These are phyloP conservation scores for Bos javanicus DNA, from an alignment of 2,113 vertebrate genomes.

Conservation along the genomic window DNA sequence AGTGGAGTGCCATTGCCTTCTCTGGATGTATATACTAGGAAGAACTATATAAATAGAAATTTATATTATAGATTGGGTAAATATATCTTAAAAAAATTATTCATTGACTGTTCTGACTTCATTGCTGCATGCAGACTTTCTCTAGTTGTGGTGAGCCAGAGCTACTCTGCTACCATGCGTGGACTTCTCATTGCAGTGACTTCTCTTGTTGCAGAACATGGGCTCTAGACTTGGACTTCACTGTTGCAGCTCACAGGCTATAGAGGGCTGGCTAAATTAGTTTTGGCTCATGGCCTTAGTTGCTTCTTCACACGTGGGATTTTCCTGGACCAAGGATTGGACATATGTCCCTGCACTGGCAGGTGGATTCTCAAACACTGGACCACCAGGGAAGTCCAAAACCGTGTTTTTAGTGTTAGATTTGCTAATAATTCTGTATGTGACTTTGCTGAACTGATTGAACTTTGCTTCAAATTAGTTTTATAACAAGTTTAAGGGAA, in stretches of 20 bases:
- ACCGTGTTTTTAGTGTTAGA: not conserved
- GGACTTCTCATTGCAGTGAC: not conserved
- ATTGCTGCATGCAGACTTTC: not conserved
- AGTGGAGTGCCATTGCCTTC: too few relatives aligned
- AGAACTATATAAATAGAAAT: not conserved
- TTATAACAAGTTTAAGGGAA: not conserved
- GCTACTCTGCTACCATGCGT: not conserved
- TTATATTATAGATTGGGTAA: not conserved
- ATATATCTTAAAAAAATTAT: not conserved
- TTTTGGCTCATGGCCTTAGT: not conserved
- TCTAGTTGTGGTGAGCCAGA: not conserved
- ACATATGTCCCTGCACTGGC: not conserved
- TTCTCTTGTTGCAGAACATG: not conserved
- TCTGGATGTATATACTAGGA: too few relatives aligned
- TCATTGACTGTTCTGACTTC: not conserved
- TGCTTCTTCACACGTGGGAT: not conserved
- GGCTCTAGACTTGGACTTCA: not conserved
- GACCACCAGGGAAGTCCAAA: not conserved
- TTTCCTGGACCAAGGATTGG: not conserved
- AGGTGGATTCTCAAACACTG: not conserved
- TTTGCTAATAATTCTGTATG: not conserved
- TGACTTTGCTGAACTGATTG: not conserved
- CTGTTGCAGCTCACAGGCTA: not conserved
- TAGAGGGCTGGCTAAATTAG: not conserved
- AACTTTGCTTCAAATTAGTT: not conserved